phyloP scores from a whole-genome alignment of 2,888 invertebrate species.

The Brenthis hecate region DNA sequence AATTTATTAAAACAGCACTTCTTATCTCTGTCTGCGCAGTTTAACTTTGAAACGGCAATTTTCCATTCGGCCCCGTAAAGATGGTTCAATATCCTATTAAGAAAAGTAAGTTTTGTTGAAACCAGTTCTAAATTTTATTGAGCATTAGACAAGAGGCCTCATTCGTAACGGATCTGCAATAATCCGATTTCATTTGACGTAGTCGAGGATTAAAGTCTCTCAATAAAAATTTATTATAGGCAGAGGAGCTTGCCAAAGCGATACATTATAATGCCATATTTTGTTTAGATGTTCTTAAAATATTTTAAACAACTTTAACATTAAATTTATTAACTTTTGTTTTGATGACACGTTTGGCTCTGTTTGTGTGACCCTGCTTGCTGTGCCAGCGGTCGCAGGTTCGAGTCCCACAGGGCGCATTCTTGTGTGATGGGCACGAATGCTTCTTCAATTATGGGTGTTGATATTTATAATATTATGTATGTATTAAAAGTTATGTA shows the following conservation, averaged over 20 bases:
- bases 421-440: too few species aligned
- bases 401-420: too few species aligned
- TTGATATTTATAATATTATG: too few species aligned
- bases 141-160: slow-evolving; percentile 58
- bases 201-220: slow-evolving; percentile 54
- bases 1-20: slow-evolving; percentile 16
- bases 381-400: too few species aligned
- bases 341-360: too few species aligned
- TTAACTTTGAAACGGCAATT: slow-evolving; percentile 17
- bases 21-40: slow-evolving; percentile 17
- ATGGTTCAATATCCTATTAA: slow-evolving; percentile 25
- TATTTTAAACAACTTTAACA: not conserved
- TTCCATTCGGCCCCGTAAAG: slow-evolving; percentile 20
- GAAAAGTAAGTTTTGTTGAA: slow-evolving; percentile 23
- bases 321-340: too few species aligned
- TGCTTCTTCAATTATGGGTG: too few species aligned
- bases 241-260: slow-evolving; percentile 34
- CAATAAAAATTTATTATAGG: slow-evolving; percentile 67
- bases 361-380: too few species aligned
- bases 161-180: slow-evolving; percentile 71
- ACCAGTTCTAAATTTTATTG: slow-evolving; percentile 57
- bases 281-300: not conserved
- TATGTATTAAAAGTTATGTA: too few species aligned
- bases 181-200: slow-evolving; percentile 69
- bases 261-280: not conserved